Evolutionary conservation across 2,797 vertebrate genomes (phyloP), one percentile per base, ranked within the genome.

Genomic region (Melopsittacus undulatus): DNA sequence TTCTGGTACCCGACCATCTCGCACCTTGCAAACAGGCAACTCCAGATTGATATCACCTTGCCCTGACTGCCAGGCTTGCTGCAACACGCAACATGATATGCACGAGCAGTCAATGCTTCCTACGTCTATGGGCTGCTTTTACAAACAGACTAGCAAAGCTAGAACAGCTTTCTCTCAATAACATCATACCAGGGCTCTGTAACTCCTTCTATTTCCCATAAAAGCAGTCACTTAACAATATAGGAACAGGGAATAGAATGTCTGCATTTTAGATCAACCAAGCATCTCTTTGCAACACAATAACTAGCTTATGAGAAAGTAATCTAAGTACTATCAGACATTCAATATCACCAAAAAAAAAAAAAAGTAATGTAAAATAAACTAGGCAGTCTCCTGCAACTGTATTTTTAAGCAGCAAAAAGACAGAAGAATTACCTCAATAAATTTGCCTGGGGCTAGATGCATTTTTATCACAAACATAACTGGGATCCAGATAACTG

Each of bases 391-490:
- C 93, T 92, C 77, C 79, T 26, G 49, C 7, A 38, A 83, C 63
- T 2, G 0, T 27, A 72, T 81, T 95, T 87, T 89, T 56, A 89
- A 94, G 59, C 13, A 26, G 52, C 8, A 45, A 51, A 83, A 85
- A 76, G 73, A 18, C 56, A 57, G 67, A 80, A 89, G 69, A 80
- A 82, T 98, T 98, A 99, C 99, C 99, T 99, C 99, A 4, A 97
- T 98, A 75, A 99, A 97, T 95, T 97, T 97, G 81, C 99, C 99
- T 4, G 99, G 99, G 17, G 99, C 99, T 87, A 99, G 98, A 52
- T 99, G 90, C 99, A 99, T 99, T 98, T 99, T 99, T 95, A 99
- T 99, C 97, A 98, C 95, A 64, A 99, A 99, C 99, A 99, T 99
- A 89, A 99, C 98, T 12, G 99, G 99, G 97, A 99, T 99, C 99